phyloP scores from a whole-genome alignment of 1,140 invertebrate genomes.

The Caligus rogercresseyi region DNA sequence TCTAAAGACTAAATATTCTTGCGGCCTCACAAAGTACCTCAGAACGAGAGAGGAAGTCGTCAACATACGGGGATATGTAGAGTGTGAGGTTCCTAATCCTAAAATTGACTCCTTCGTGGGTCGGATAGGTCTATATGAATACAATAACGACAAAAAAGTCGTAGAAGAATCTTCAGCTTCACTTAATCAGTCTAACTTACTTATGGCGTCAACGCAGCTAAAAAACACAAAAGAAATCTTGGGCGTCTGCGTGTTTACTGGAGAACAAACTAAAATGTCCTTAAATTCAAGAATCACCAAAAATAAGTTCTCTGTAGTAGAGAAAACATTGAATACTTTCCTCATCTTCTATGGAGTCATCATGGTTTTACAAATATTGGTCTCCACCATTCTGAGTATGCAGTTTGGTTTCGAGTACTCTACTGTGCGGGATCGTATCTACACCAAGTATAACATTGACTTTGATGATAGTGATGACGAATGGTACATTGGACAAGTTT shows the following conservation, averaged over 20 bases:
- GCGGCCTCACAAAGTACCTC: slow-evolving; percentile 25
- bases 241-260: slow-evolving; percentile 49
- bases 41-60: slow-evolving; percentile 30
- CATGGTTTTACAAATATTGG: slow-evolving; percentile 40
- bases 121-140: slow-evolving; percentile 26
- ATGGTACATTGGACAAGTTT: slow-evolving; percentile 8
- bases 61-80: slow-evolving; percentile 40
- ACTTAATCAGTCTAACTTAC: slow-evolving; percentile 48
- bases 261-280: slow-evolving; percentile 61
- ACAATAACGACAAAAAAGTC: slow-evolving; percentile 21
- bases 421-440: not conserved
- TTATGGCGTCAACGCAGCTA: slow-evolving; percentile 53
- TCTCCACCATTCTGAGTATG: slow-evolving; percentile 37
- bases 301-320: slow-evolving; percentile 60
- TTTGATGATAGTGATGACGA: not conserved
- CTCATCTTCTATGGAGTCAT: slow-evolving; percentile 46
- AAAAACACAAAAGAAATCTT: slow-evolving; percentile 59
- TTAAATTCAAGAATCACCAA: slow-evolving; percentile 55
- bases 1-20: slow-evolving; percentile 36
- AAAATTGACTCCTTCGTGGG: slow-evolving; percentile 65
- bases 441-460: not conserved
- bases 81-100: slow-evolving; percentile 31
- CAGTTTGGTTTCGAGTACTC: slow-evolving; percentile 14
- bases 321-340: slow-evolving; percentile 35
- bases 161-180: slow-evolving; percentile 27